These are phyloP conservation scores for Atherinosoma microstoma DNA, from an alignment of 2,797 vertebrate species.

Conservation along the genomic window DNA sequence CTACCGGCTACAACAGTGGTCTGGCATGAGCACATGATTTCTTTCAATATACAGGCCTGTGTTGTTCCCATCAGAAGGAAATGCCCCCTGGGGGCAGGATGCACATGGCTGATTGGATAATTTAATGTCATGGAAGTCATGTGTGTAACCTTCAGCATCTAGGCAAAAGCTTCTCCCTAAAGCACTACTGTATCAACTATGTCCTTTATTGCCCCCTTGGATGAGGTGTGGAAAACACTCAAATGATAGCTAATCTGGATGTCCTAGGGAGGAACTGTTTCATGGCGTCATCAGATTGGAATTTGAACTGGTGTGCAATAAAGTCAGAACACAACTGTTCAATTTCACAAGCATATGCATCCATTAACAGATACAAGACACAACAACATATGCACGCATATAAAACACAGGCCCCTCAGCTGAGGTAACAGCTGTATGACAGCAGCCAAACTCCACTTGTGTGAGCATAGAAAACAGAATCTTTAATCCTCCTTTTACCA, in stretches of 20 bases:
- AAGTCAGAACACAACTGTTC: slow-evolving; percentile 47
- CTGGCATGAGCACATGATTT: slow-evolving; percentile 64
- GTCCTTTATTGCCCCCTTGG: slow-evolving; percentile 23
- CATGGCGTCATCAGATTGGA: slow-evolving; percentile 33
- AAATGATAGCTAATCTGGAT: slow-evolving; percentile 41
- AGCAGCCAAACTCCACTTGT: slow-evolving; percentile 44
- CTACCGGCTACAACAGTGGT: slow-evolving; percentile 46
- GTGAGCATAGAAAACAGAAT: slow-evolving; percentile 37
- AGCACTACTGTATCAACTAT: slow-evolving; percentile 21
- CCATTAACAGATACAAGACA: slow-evolving; percentile 4
- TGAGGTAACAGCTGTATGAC: slow-evolving; percentile 61
- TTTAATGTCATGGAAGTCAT: slow-evolving; percentile 64
- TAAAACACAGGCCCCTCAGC: slow-evolving; percentile 4
- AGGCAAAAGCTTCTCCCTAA: neutral
- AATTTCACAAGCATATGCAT: slow-evolving; percentile 19
- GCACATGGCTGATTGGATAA: slow-evolving; percentile 48
- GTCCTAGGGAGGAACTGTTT: slow-evolving; percentile 12
- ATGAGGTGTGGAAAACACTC: slow-evolving; percentile 24
- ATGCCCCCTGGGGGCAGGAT: slow-evolving; percentile 17
- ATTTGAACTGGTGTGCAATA: slow-evolving; percentile 62
- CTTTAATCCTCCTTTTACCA: slow-evolving; percentile 39
- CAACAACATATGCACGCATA: neutral
- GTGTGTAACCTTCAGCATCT: slow-evolving; percentile 54
- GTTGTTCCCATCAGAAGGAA: slow-evolving; percentile 57
- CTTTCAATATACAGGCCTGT: slow-evolving; percentile 54